phyloP scores from a whole-genome alignment of 2,797 vertebrate genomes.

The Antrozous pallidus region DNA sequence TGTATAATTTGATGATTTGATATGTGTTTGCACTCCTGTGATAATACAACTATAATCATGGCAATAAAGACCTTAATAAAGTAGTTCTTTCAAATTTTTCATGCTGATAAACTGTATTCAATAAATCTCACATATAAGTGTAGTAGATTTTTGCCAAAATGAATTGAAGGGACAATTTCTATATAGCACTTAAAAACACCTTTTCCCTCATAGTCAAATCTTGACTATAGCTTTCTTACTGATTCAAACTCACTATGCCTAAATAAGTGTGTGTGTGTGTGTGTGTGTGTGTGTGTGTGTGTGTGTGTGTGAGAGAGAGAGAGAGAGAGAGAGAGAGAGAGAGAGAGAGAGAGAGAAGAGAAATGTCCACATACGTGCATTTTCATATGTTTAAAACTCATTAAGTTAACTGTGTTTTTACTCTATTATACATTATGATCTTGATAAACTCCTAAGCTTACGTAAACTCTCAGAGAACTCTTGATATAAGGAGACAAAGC shows the following conservation, averaged over 20 bases:
- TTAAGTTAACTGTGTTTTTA: not conserved
- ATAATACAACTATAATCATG: not conserved
- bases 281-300: too few species aligned
- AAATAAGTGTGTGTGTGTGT: not conserved
- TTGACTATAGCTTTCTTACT: not conserved
- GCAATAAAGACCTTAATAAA: not conserved
- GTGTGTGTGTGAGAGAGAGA: not conserved
- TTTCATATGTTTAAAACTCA: not conserved
- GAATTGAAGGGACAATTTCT: not conserved
- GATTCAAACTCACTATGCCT: not conserved
- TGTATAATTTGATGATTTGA: not conserved
- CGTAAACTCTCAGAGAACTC: not conserved
- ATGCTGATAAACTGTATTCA: not conserved
- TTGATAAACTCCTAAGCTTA: not conserved
- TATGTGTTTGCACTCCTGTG: not conserved
- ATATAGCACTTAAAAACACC: not conserved
- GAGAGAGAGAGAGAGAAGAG: not conserved
- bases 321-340: not conserved
- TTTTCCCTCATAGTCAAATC: not conserved
- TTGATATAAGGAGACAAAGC: not conserved
- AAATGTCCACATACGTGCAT: not conserved
- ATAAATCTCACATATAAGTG: not conserved
- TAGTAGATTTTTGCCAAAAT: not conserved
- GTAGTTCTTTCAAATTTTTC: not conserved
- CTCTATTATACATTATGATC: not conserved